Conservation (phyloP, 2,113 vertebrate genomes). For the Periophthalmus modestus region DNA sequence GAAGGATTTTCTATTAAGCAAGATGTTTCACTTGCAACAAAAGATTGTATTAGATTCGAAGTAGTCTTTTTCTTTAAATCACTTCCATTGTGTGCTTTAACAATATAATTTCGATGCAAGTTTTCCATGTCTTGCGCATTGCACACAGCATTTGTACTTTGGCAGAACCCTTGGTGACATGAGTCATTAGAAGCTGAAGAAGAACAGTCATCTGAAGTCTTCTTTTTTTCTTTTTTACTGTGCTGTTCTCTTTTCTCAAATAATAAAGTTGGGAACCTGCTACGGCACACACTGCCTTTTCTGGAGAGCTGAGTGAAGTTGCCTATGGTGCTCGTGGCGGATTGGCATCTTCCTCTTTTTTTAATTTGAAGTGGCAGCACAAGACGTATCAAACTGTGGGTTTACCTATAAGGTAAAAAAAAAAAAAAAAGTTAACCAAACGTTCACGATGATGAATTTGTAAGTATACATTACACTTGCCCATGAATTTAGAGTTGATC, state of each 20-base stretch:
- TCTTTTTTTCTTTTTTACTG: conserved; percentile 3
- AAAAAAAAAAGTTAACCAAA: too few species aligned
- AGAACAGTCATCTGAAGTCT: conserved; percentile 13
- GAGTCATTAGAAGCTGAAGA: conserved; percentile 16
- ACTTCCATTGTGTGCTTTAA: background rate
- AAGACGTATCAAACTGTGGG: conserved; percentile 81
- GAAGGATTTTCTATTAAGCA: conserved; percentile 10
- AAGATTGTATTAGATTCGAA: background rate
- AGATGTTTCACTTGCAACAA: background rate
- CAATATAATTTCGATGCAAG: background rate
- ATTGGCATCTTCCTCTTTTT: conserved; percentile 24
- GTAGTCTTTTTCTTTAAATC: background rate
- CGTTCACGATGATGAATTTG: background rate
- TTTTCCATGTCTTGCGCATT: conserved; percentile 9
- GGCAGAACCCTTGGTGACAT: background rate
- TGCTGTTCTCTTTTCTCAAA: conserved; percentile 68
- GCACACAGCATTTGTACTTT: conserved; percentile 13
- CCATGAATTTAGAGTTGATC: conserved; percentile 55
- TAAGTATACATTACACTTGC: conserved; percentile 41
- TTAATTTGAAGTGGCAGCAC: conserved; percentile 39
- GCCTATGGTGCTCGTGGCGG: conserved; percentile 45
- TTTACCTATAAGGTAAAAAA: conserved; percentile 72
- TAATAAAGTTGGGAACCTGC: conserved; percentile 78
- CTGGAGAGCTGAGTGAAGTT: conserved; percentile 48
- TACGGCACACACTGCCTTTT: conserved; percentile 56